These are phyloP conservation scores for Monoplex corrugatus DNA, from an alignment of 2,888 invertebrate genomes.

Conservation along the genomic window DNA sequence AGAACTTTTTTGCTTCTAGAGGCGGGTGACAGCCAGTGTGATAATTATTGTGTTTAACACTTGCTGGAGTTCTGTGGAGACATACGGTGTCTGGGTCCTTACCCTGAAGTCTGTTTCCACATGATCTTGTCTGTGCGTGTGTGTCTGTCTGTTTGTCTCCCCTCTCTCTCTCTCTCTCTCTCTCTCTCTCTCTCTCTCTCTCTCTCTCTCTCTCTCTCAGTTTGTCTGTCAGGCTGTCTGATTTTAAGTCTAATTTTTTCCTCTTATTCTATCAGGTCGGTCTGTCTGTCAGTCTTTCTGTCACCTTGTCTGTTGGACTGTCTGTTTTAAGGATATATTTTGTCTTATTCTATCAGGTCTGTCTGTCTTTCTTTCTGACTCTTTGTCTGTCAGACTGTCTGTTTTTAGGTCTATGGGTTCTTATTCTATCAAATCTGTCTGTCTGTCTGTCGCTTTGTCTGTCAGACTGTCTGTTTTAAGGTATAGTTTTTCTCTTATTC, in stretches of 20 bases:
- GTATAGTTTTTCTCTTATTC: background rate
- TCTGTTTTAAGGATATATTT: background rate
- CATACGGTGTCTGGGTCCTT: too few species aligned
- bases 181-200: constrained; percentile 10
- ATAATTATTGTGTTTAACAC: too few species aligned
- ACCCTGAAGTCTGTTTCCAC: too few species aligned
- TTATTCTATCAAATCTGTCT: too few species aligned
- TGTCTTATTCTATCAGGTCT: background rate
- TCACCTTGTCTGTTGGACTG: background rate
- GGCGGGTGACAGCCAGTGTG: too few species aligned
- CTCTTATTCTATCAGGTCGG: background rate
- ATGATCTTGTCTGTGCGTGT: too few species aligned
- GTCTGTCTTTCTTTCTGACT: background rate
- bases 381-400: background rate
- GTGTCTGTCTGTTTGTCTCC: background rate
- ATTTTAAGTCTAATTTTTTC: background rate
- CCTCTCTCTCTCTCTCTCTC: background rate
- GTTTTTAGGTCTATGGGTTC: too few species aligned
- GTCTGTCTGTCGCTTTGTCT: too few species aligned
- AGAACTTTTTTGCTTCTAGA: too few species aligned
- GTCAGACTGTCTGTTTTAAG: background rate
- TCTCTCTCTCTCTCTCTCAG: background rate
- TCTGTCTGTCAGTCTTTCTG: background rate
- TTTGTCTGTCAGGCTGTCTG: background rate
- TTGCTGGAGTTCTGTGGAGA: too few species aligned